Base-by-base conservation (phyloP, 1,140 invertebrate genomes). In the Augochlora pura region DNA sequence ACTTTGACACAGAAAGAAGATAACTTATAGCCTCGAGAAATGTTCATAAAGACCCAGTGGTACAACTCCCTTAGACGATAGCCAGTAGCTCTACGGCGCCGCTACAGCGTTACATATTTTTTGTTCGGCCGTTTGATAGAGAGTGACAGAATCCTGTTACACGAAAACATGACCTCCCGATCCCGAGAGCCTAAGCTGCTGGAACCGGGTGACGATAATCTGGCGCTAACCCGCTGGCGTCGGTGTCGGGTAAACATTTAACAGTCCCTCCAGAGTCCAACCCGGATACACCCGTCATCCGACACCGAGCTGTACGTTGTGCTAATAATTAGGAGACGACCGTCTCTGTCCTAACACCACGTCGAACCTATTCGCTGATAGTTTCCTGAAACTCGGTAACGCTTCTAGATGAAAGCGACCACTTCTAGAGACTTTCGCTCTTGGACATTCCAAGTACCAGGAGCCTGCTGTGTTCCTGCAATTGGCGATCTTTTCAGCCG, bases 231-330 rank as follows among this genome's bases (percentile, higher is more conserved):
- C 86, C 70, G 60, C 42, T 85, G 82, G 74, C 82, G 72, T 84
- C 57, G 83, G 81, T 78, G 83, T 82, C 88, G 73, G 71, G 74
- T 80, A 80, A 81, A 87, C 80, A 84, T 83, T 86, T 90, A 90
- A 89, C 87, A 90, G 86, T 88, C 88, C 49, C 49, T 88, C 87
- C 85, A 88, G 89, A 89, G 87, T 83, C 76, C 60, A 77, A 73
- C 84, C 91, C 87, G 89, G 90, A 91, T 91, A 90, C 87, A 89
- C 83, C 87, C 85, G 89, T 91, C 89, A 91, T 80, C 83, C 81
- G 83, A 88, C 84, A 77, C 85, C 67, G 72, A 73, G 62, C 81
- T 86, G 81, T 79, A 77, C 74, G 77, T 87, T 77, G 84, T 72
- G 77, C 77, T 80, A 69, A 86, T 91, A 91, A 91, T 91, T 91